Evolutionary conservation across 2,113 vertebrate species (phyloP).

Genomic region (Zosterops lateralis): DNA sequence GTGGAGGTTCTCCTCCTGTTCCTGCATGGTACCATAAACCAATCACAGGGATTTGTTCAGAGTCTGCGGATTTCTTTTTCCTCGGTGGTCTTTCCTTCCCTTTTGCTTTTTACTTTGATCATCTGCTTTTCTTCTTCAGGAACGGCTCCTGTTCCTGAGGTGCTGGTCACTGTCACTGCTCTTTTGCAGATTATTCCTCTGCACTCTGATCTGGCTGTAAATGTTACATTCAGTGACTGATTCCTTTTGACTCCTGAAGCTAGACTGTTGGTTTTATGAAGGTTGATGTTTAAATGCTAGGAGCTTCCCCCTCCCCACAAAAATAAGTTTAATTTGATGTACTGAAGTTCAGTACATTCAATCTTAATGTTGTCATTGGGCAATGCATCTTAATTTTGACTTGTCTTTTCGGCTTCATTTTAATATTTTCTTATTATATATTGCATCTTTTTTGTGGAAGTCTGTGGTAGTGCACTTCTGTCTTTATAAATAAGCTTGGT

Average conservation of each 20-base stretch:
- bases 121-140: neutral
- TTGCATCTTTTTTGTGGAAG: neutral
- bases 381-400: neutral
- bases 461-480: neutral
- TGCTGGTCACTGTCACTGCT: neutral
- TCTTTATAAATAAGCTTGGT: neutral
- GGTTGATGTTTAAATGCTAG: neutral
- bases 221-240: neutral
- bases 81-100: neutral
- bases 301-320: neutral
- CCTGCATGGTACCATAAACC: neutral
- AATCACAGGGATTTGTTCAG: neutral
- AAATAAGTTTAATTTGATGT: neutral
- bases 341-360: neutral
- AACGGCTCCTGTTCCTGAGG: accelerated
- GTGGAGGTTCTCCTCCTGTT: neutral
- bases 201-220: neutral
- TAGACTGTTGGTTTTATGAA: neutral
- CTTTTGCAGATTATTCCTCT: neutral
- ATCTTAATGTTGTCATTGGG: neutral
- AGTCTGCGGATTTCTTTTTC: neutral
- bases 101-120: neutral
- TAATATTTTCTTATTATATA: neutral
- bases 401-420: neutral
- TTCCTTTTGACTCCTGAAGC: neutral